Evolutionary conservation across 2,797 vertebrate genomes (phyloP), one percentile per base, ranked within the genome.

Genomic region (Phrynocephalus forsythii): DNA sequence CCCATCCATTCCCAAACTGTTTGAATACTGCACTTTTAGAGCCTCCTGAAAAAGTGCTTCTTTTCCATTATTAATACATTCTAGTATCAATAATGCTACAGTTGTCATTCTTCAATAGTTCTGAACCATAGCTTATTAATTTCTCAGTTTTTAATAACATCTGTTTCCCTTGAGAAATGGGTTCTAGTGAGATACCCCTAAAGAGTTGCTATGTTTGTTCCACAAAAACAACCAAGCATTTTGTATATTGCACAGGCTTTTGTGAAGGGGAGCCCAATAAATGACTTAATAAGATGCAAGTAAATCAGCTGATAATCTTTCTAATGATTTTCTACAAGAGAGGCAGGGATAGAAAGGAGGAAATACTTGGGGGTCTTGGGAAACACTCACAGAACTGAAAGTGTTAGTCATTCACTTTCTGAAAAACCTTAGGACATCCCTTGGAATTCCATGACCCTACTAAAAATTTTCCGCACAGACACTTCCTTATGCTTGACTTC

Each of bases 401-500:
- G 6, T n/a, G 22, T 33, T 0, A 1, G 69, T 6, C 73, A 16
- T 75, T 86, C 66, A 0, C 66, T 85, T 88, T 86, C 89, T 84
- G 3, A 88, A 91, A 91, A 90, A 85, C 87, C 88, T 56, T 84
- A 94, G 89, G 72, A 91, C 90, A 84, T 90, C 76, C 88, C 48
- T 3, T 84, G 1, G 82, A 94, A 93, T 94, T 88, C 86, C 92
- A 89, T 15, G 0, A 44, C 82, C 79, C 83, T 87, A 88, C 26
- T 83, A 24, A 93, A 63, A 86, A 72, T 90, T 56, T 11, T 93
- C 79, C 77, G 77, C 92, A 91, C 92, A 84, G 84, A 93, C 72
- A 52, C 77, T 89, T 92, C 90, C 86, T 95, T 96, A 91, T 87
- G 85, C 92, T 93, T 93, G 92, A 94, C 84, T 92, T 95, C 83